Evolutionary conservation across 2,113 vertebrate genomes (phyloP).

Genomic region (Rhipidura dahli): DNA sequence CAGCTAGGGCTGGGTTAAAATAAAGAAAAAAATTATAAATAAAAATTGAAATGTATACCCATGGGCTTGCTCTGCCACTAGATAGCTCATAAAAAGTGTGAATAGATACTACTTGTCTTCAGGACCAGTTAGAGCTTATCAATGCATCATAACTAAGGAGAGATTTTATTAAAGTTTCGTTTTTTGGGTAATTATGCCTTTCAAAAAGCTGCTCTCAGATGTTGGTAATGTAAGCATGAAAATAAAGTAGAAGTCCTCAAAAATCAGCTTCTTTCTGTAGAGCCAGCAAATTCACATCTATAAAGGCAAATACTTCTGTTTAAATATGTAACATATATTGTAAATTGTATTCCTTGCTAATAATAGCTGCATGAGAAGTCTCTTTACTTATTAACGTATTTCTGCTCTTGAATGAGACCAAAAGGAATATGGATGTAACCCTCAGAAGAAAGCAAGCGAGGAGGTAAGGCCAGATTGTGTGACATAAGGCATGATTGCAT

Average conservation of each 20-base stretch:
- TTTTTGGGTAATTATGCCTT: not conserved
- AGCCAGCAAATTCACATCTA: not conserved
- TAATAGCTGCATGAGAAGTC: not conserved
- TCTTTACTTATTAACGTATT: not conserved
- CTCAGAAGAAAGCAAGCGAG: not conserved
- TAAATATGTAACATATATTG: not conserved
- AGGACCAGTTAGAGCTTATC: not conserved
- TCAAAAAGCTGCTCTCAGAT: not conserved
- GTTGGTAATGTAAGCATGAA: not conserved
- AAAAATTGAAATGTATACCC: not conserved
- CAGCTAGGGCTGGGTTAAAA: not conserved
- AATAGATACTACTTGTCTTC: not conserved
- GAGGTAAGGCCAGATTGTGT: not conserved
- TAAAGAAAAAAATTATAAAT: not conserved
- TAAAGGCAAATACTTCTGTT: not conserved
- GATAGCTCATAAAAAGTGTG: not conserved
- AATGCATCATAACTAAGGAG: not conserved
- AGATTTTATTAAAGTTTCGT: not conserved
- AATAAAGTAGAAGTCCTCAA: not conserved
- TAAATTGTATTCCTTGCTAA: not conserved
- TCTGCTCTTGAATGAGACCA: not conserved
- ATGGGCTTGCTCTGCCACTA: not conserved
- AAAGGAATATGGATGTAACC: not conserved
- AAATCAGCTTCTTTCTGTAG: not conserved
- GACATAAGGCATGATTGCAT: not conserved